Evolutionary conservation across 2,888 invertebrate genomes (phyloP).

Genomic region (Xanthorhoe spadicearia): DNA sequence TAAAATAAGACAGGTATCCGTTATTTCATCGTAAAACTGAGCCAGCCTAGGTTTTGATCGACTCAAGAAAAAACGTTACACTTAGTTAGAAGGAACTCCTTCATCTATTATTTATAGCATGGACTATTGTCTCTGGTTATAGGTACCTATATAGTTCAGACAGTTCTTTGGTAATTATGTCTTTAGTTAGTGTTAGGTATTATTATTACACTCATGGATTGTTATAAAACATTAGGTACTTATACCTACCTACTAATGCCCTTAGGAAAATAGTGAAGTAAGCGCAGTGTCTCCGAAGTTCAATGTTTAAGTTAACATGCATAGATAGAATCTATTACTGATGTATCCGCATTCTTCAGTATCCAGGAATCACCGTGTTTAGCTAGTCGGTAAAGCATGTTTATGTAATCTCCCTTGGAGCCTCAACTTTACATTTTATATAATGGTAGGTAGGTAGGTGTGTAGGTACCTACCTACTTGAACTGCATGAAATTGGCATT

Average conservation of each 20-base stretch:
- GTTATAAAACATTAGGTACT: too few relatives aligned
- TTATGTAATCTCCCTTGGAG: not conserved
- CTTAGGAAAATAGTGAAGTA: not conserved
- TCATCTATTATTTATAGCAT: too few relatives aligned
- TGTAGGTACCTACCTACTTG: not conserved
- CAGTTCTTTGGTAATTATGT: too few relatives aligned
- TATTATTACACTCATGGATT: too few relatives aligned
- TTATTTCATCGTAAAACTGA: not conserved
- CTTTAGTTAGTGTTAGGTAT: too few relatives aligned
- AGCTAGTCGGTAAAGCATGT: not conserved
- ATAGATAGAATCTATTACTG: constrained; percentile 23
- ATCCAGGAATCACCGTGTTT: constrained; percentile 1
- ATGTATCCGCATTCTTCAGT: constrained; percentile 26
- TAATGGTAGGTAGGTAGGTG: not conserved
- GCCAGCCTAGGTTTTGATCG: too few relatives aligned
- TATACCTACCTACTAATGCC: too few relatives aligned
- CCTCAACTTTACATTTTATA: not conserved
- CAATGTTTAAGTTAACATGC: constrained; percentile 17
- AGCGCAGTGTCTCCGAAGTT: not conserved
- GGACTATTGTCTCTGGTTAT: too few relatives aligned
- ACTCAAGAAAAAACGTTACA: too few relatives aligned
- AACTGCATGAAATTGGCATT: too few relatives aligned
- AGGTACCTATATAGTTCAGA: too few relatives aligned
- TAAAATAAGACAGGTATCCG: not conserved
- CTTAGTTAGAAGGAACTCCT: too few relatives aligned